phyloP scores from a whole-genome alignment of 2,113 vertebrate genomes.

The Balaenoptera acutorostrata region DNA sequence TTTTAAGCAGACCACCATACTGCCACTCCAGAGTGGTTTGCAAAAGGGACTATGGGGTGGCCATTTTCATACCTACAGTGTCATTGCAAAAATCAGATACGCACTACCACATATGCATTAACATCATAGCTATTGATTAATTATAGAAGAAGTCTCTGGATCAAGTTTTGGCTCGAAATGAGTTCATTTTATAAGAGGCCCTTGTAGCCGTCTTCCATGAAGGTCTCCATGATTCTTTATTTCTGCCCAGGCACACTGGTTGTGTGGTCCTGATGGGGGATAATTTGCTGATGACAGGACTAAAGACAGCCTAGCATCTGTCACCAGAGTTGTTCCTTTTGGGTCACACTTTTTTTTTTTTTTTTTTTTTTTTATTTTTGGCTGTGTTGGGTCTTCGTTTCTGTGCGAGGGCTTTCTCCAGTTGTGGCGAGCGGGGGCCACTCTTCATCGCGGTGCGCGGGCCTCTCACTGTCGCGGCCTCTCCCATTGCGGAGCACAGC shows the following conservation, averaged over 20 bases:
- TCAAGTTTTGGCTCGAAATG: slow-evolving; percentile 29
- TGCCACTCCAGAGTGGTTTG: neutral
- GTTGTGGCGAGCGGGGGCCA: too few relatives aligned
- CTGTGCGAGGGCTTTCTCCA: too few relatives aligned
- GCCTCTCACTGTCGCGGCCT: too few relatives aligned
- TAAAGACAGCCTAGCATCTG: neutral
- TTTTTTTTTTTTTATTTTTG: too few relatives aligned
- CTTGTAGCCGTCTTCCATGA: neutral
- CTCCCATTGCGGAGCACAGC: too few relatives aligned
- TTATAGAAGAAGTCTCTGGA: neutral
- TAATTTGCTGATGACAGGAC: neutral
- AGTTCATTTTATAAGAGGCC: neutral
- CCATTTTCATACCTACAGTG: neutral
- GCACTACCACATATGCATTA: neutral
- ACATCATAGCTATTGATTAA: neutral
- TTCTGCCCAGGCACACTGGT: neutral
- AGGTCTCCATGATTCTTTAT: neutral
- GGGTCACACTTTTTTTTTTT: neutral
- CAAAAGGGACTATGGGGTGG: accelerated
- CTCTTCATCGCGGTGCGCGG: too few relatives aligned
- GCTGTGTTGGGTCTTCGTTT: too few relatives aligned
- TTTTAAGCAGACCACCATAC: neutral
- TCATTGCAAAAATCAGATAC: neutral
- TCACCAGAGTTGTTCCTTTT: slow-evolving; percentile 19
- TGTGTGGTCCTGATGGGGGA: neutral